phyloP scores from a whole-genome alignment of 92 coral and sea anemone species.

The Palythoa grandiflora region DNA sequence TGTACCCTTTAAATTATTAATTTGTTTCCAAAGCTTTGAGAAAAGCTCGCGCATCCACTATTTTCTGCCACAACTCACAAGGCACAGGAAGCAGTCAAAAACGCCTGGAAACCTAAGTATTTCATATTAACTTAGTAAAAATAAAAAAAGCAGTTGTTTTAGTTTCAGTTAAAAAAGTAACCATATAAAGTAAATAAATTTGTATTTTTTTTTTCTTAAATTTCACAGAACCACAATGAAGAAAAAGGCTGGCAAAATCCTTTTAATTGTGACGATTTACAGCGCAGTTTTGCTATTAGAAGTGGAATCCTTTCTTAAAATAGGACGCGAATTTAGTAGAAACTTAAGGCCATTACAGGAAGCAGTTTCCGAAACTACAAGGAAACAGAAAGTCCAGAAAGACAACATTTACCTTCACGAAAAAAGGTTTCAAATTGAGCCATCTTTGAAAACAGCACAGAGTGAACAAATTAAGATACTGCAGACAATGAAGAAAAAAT shows the following conservation, averaged over 20 bases:
- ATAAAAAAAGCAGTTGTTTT: no score
- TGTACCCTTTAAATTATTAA: no score
- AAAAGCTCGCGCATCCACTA: no score
- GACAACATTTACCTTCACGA: not conserved
- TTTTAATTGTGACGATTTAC: conserved; percentile 16
- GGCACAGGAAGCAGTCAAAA: no score
- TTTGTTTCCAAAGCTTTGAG: no score
- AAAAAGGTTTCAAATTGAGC: not conserved
- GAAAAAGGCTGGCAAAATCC: not conserved
- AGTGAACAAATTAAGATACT: not conserved
- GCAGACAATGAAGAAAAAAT: not conserved
- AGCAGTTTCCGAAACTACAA: not conserved
- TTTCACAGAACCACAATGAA: conserved; percentile 30
- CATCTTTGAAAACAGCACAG: conserved; percentile 1
- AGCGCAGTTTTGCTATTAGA: conserved; percentile 5
- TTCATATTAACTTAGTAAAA: no score
- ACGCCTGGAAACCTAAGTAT: no score
- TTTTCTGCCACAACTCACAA: no score
- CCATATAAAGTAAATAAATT: not conserved
- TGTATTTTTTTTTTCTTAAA: not conserved
- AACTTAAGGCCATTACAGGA: not conserved
- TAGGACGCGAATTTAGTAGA: conserved; percentile 27
- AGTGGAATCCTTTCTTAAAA: conserved; percentile 24
- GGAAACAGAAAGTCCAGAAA: not conserved
- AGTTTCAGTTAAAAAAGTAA: not conserved